Conservation (phyloP, 2,113 vertebrate species). For the Notarius quadriscutis region DNA sequence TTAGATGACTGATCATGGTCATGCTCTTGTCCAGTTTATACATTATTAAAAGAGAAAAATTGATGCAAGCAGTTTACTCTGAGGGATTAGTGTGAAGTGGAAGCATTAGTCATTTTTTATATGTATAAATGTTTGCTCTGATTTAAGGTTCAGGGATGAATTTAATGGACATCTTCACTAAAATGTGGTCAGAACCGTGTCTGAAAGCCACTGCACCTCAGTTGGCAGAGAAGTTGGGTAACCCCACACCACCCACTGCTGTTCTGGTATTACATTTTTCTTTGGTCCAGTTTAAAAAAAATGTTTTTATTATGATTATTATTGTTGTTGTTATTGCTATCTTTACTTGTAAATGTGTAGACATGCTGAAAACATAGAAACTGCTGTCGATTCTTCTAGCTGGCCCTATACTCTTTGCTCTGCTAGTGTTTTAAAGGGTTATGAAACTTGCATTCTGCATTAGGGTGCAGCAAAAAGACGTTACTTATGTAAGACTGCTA, state of each 20-base stretch:
- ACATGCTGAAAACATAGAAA: background rate
- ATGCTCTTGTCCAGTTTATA: background rate
- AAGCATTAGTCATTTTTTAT: background rate
- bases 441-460: background rate
- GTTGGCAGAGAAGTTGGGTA: constrained; percentile 77
- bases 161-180: constrained; percentile 82
- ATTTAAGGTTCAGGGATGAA: constrained; percentile 93
- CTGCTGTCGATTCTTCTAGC: background rate
- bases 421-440: background rate
- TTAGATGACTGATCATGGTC: background rate
- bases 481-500: background rate
- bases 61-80: background rate
- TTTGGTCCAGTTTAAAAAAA: background rate
- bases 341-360: background rate
- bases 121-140: background rate
- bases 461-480: background rate
- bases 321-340: background rate
- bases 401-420: background rate
- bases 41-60: background rate
- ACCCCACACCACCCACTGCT: constrained; percentile 71
- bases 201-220: constrained; percentile 79
- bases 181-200: constrained; percentile 80
- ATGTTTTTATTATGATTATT: background rate
- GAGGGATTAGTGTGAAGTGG: background rate
- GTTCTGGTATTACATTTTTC: constrained; percentile 75